Evolutionary conservation across 53 echinoderm and acorn worm genomes (phyloP), one percentile per base, ranked within the genome.

Genomic region (Holothuria scabra): DNA sequence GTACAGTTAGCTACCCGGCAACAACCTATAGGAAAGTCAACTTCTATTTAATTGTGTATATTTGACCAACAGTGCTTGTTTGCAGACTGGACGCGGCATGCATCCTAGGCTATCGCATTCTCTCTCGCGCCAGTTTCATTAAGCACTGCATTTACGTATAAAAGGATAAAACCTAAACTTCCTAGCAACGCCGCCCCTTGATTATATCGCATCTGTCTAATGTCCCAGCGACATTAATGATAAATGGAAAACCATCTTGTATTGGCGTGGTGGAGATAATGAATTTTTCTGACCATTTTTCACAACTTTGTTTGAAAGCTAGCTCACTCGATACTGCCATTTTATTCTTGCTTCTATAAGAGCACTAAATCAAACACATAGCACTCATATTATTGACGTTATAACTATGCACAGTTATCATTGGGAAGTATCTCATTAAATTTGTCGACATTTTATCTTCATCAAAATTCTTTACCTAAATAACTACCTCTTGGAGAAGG

Each of bases 261-360:
- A 46, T 72, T 72, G 48, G 72, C 72, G 28, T 72, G 25, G 34
- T 25, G 48, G 72, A 72, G 72, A 72, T 72, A 72, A 72, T 72
- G 44, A 72, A 72, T 67, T 72, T 72, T 72, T 72, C 48, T 44
- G 48, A 44, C 72, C 44, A 46, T 48, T 46, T 72, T 72, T 48
- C 44, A 25, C 44, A 72, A 48, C n/a, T 72, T 72, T 72, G 72
- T 72, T 72, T 72, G 72, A 72, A 72, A 72, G 72, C 41, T 72
- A 24, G 72, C n/a, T 46, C 72, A 72, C 72, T 23, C 48, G 72
- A 72, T 72, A 72, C 48, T 30, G 12, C 48, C n/a, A 72, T 44
- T 46, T n/a, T 18, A 44, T 72, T 44, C 19, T n/a, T 20, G 35
- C 28, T 10, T 67, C 67, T 67, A 28, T 34, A 29, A 67, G 37